Percentiles rank a stretch among this genome's conserved stretches.
Conservation (phyloP, 1,140 invertebrate species). For the Sinonovacula constricta region DNA sequence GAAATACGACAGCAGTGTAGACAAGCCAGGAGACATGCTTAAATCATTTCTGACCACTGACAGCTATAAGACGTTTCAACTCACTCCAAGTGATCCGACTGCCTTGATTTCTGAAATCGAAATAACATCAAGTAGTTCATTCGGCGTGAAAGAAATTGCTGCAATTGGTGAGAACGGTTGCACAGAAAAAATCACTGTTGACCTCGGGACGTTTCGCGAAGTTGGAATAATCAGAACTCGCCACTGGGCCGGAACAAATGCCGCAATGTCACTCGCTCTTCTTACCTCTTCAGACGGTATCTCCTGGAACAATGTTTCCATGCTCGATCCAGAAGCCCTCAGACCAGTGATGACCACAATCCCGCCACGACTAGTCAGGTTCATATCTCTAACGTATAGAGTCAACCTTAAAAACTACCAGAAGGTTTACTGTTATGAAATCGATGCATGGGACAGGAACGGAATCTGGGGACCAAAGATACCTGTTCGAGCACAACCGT, state of each 20-base stretch:
- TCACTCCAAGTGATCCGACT: conserved; percentile 32
- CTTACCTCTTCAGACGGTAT: conserved; percentile 49
- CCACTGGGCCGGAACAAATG: conserved; percentile 60
- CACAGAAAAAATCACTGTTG: conserved; percentile 51
- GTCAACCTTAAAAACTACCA: conserved; percentile 43
- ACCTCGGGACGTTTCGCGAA: conserved; percentile 46
- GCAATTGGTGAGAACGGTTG: conserved; percentile 52
- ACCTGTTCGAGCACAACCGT: conserved; percentile 33
- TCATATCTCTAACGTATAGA: conserved; percentile 53
- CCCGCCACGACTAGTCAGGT: conserved; percentile 11
- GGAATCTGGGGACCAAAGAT: conserved; percentile 53
- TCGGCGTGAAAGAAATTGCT: conserved; percentile 58
- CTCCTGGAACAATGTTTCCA: conserved; percentile 31
- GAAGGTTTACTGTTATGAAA: conserved; percentile 62
- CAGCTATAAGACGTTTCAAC: conserved; percentile 55
- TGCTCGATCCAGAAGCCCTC: conserved; percentile 59
- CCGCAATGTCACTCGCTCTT: conserved; percentile 41
- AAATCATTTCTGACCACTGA: conserved; percentile 40
- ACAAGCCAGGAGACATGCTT: conserved; percentile 18
- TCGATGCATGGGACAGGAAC: conserved; percentile 60
- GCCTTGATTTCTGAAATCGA: conserved; percentile 28
- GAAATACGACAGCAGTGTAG: neutral
- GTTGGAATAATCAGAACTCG: conserved; percentile 56
- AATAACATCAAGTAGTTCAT: conserved; percentile 41
- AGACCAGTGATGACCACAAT: conserved; percentile 48